These are phyloP conservation scores for Drosophila kurseongensis DNA, from an alignment of 1,140 invertebrate genomes.

Conservation along the genomic window DNA sequence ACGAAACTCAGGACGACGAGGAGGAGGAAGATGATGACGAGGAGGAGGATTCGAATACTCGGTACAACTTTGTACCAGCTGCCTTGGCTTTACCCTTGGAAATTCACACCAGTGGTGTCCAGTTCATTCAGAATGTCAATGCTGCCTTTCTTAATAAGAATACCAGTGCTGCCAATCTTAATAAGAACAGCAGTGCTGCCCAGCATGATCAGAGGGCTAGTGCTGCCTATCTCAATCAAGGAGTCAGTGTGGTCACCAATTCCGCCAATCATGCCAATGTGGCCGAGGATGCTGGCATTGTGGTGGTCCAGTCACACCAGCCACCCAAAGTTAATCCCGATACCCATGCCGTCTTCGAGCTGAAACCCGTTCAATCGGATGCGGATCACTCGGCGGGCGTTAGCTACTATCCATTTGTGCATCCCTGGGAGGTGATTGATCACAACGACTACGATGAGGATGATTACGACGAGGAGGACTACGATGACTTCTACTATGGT, in stretches of 20 bases:
- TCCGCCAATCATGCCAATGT: slow-evolving; percentile 64
- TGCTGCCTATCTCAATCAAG: slow-evolving; percentile 37
- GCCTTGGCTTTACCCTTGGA: slow-evolving; percentile 46
- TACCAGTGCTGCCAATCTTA: slow-evolving; percentile 21
- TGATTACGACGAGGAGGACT: slow-evolving; percentile 38
- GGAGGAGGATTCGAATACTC: background rate
- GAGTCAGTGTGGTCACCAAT: slow-evolving; percentile 66
- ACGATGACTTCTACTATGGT: slow-evolving; percentile 46
- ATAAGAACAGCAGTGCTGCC: background rate
- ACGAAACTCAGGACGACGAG: slow-evolving; percentile 5
- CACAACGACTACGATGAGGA: slow-evolving; percentile 31
- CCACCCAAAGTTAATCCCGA: slow-evolving; percentile 79
- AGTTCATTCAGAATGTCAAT: background rate
- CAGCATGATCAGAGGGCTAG: background rate
- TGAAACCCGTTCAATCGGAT: slow-evolving; percentile 57
- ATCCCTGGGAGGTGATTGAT: slow-evolving; percentile 16
- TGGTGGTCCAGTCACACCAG: slow-evolving; percentile 67
- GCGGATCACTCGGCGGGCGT: slow-evolving; percentile 4
- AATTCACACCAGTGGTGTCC: background rate
- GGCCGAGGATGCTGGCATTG: slow-evolving; percentile 66
- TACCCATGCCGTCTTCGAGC: slow-evolving; percentile 78
- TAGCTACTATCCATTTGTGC: slow-evolving; percentile 34
- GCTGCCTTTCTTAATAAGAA: slow-evolving; percentile 16
- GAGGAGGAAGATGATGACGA: slow-evolving; percentile 32
- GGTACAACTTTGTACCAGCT: slow-evolving; percentile 41